Evolutionary conservation across 2,113 vertebrate species (phyloP).

Genomic region (Coptodon rendalli): DNA sequence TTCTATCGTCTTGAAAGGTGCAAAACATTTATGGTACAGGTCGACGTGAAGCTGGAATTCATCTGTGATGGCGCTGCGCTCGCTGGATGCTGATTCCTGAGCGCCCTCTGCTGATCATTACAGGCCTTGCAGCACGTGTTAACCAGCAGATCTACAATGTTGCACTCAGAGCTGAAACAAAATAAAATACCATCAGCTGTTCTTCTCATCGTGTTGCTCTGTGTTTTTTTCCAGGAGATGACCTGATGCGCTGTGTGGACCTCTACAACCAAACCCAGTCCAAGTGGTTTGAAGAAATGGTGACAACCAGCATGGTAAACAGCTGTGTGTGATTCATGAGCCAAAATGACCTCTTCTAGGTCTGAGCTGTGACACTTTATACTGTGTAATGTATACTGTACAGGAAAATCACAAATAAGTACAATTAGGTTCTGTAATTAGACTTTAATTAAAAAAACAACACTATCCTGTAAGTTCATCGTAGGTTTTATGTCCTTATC

Average conservation of each 20-base stretch:
- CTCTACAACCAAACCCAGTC: conserved; percentile 97
- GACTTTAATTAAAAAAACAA: not conserved
- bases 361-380: not conserved
- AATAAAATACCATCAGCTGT: not conserved
- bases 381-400: not conserved
- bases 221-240: conserved; percentile 77
- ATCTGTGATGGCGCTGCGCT: rapidly evolving
- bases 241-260: conserved; percentile 95
- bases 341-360: rapidly evolving
- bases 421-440: not conserved
- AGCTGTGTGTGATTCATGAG: not conserved
- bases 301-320: conserved; percentile 90
- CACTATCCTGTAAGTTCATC: not conserved
- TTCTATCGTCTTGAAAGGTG: rapidly evolving
- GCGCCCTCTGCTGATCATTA: conserved; percentile 39
- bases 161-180: not conserved
- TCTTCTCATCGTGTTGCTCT: not conserved
- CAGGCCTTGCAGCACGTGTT: not conserved
- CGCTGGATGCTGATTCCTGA: not conserved
- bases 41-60: not conserved
- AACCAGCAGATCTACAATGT: not conserved
- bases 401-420: not conserved
- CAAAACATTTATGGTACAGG: not conserved
- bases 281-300: conserved; percentile 99
- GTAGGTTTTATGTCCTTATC: not conserved